Evolutionary conservation across 2,888 invertebrate genomes (phyloP).

Genomic region (Eupelmus urozonus): DNA sequence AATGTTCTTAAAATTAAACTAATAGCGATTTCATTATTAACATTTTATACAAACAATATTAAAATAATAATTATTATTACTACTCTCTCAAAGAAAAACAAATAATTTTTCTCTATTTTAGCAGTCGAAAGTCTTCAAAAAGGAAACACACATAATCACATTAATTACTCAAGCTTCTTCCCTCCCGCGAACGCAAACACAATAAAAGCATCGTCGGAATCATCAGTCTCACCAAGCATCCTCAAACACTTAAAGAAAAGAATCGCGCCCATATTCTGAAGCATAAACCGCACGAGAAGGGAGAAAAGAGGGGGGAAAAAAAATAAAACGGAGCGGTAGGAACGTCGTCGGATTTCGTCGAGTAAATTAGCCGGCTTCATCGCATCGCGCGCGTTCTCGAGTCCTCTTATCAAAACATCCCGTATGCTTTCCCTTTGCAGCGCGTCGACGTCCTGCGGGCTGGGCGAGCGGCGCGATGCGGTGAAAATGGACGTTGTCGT

Average conservation of each 20-base stretch:
- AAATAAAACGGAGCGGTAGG: not conserved
- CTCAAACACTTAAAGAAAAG: conserved; percentile 6
- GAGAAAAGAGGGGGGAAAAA: not conserved
- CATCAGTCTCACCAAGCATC: conserved; percentile 15
- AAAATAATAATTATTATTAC: too few relatives aligned
- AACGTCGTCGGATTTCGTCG: conserved; percentile 35
- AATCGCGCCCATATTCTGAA: not conserved
- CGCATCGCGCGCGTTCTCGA: not conserved
- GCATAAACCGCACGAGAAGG: not conserved
- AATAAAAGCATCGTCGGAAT: conserved; percentile 34
- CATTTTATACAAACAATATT: too few relatives aligned
- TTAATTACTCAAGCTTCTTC: not conserved
- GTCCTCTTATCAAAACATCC: conserved; percentile 48
- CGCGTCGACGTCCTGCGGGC: not conserved
- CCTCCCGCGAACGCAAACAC: conserved; percentile 5
- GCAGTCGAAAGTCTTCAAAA: not conserved
- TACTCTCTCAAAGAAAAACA: too few relatives aligned
- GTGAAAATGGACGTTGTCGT: conserved; percentile 11
- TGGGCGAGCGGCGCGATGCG: too few relatives aligned
- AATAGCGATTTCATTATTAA: too few relatives aligned
- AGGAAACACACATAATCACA: not conserved
- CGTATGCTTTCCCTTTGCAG: not conserved
- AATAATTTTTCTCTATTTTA: too few relatives aligned
- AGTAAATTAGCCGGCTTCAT: conserved; percentile 38
- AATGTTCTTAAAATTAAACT: too few relatives aligned